These are phyloP conservation scores for Ibycter americanus DNA, from an alignment of 2,797 vertebrate species.

Conservation along the genomic window DNA sequence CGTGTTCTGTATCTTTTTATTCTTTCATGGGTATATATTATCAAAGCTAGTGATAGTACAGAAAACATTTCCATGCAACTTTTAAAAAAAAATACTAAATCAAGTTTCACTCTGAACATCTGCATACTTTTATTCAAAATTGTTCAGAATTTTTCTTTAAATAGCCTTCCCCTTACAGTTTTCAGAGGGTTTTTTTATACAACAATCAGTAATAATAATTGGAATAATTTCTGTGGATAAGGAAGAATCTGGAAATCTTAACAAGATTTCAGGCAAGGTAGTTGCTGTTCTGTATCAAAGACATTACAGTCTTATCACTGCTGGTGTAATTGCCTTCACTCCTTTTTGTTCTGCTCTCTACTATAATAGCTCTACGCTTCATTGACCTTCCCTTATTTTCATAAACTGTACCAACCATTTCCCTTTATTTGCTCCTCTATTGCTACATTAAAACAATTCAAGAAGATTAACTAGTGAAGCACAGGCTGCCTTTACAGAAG, in stretches of 20 bases:
- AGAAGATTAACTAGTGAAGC: conserved; percentile 27
- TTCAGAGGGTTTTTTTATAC: neutral
- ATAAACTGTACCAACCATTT: conserved; percentile 36
- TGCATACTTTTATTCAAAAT: neutral
- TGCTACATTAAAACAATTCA: conserved; percentile 30
- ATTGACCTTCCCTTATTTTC: conserved; percentile 55
- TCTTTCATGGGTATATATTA: neutral
- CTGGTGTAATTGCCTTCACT: conserved; percentile 23
- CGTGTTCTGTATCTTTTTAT: neutral
- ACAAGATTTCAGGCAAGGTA: neutral
- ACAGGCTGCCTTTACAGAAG: conserved; percentile 10
- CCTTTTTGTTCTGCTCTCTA: conserved; percentile 8
- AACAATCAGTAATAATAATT: neutral
- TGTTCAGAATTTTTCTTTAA: neutral
- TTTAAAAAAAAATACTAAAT: neutral
- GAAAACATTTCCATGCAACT: neutral
- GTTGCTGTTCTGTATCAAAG: neutral
- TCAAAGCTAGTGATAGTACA: neutral
- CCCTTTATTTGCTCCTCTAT: conserved; percentile 26
- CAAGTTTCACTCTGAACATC: neutral
- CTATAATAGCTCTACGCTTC: conserved; percentile 24
- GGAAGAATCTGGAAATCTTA: neutral
- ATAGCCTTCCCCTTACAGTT: neutral
- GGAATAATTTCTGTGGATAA: neutral
- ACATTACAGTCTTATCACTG: neutral